Evolutionary conservation across 2,888 invertebrate genomes (phyloP).

Genomic region (Apotomis betuletana): DNA sequence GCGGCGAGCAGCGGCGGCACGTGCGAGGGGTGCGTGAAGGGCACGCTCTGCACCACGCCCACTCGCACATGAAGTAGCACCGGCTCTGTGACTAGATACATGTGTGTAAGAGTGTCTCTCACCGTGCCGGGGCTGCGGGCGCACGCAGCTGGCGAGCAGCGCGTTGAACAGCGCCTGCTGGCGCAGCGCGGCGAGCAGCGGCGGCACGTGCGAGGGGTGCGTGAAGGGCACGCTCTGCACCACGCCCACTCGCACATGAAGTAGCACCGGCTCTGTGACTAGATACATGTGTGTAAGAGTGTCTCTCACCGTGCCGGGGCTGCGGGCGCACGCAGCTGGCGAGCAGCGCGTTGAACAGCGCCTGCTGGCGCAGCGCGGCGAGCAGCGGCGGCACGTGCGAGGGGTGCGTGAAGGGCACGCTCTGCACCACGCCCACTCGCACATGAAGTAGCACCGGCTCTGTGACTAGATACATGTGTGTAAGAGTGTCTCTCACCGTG

Average conservation of each 20-base stretch:
- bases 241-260: no score
- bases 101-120: slow-evolving; percentile 39
- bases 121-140: slow-evolving; percentile 90
- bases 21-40: neutral
- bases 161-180: slow-evolving; percentile 88
- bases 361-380: slow-evolving; percentile 76
- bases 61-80: no score
- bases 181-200: slow-evolving; percentile 2
- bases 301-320: slow-evolving; percentile 87
- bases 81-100: no score
- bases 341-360: slow-evolving; percentile 55
- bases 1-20: slow-evolving; percentile 88
- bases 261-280: no score
- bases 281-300: no score
- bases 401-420: neutral
- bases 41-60: no score
- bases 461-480: no score
- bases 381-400: slow-evolving; percentile 85
- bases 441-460: no score
- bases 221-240: no score
- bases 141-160: slow-evolving; percentile 90
- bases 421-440: no score
- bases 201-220: slow-evolving; percentile 82
- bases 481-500: slow-evolving; percentile 82
- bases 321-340: slow-evolving; percentile 81